Percentiles rank a stretch among this genome's conserved stretches.
Conservation (phyloP, 2,113 vertebrate species). For the Ceratotherium simum region DNA sequence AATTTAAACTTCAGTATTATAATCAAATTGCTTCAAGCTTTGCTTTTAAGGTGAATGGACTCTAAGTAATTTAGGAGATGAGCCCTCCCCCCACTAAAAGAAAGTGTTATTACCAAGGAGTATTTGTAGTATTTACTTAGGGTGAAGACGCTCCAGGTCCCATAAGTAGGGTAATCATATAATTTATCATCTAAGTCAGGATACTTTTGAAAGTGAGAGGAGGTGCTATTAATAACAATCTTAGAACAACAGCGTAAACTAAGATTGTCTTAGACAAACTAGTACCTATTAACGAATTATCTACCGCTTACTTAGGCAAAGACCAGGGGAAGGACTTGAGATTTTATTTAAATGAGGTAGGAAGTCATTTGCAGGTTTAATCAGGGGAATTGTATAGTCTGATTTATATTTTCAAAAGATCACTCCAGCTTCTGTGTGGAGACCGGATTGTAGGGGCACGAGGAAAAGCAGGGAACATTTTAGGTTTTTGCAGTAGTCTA, state of each 20-base stretch:
- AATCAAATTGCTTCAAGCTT: not conserved
- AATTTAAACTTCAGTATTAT: not conserved
- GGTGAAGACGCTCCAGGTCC: not conserved
- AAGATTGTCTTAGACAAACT: not conserved
- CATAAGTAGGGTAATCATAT: not conserved
- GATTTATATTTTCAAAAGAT: conserved; percentile 7
- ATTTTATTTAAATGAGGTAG: not conserved
- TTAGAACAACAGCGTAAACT: not conserved
- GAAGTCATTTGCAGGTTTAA: not conserved
- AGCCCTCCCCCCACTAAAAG: not conserved
- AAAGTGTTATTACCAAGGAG: not conserved
- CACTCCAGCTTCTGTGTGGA: not conserved
- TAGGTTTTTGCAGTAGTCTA: not conserved
- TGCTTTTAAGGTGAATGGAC: not conserved
- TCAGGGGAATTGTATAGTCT: not conserved
- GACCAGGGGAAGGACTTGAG: not conserved
- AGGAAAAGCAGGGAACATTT: not conserved
- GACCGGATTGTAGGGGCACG: not conserved
- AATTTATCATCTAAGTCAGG: not conserved
- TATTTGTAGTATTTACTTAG: not conserved
- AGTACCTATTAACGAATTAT: not conserved
- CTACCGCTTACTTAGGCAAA: not conserved
- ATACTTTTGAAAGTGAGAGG: not conserved
- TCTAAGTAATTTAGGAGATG: not conserved
- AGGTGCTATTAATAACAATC: not conserved